phyloP scores from a whole-genome alignment of 1,140 invertebrate genomes.

The Drosophila fuyamai region DNA sequence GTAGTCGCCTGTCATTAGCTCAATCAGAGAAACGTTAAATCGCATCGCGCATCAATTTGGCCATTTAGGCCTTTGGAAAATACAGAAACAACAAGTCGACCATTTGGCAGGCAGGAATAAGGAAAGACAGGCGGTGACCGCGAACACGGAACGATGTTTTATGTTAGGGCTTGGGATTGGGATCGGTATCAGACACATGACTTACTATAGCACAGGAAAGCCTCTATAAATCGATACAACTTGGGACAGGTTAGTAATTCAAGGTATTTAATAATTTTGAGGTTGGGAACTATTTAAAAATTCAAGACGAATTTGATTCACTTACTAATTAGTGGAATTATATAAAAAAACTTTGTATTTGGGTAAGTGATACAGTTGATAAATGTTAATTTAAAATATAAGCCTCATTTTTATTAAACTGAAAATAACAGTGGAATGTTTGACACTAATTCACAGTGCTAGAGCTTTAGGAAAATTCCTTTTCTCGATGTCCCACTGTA shows the following conservation, averaged over 20 bases:
- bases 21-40: conserved; percentile 81
- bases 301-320: background rate
- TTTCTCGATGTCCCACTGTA: background rate
- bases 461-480: background rate
- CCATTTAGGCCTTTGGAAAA: conserved; percentile 57
- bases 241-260: background rate
- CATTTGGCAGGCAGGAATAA: conserved; percentile 50
- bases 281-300: background rate
- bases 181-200: conserved; percentile 44
- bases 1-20: conserved; percentile 82
- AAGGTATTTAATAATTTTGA: background rate
- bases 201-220: conserved; percentile 22
- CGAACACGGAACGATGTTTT: conserved; percentile 39
- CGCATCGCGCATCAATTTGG: conserved; percentile 76
- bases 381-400: no score
- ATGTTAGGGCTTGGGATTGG: conserved; percentile 21
- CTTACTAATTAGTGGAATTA: no score
- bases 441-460: background rate
- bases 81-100: conserved; percentile 30
- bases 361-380: no score
- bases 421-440: background rate
- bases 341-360: no score
- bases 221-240: background rate
- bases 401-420: no score
- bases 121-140: conserved; percentile 41